These are phyloP conservation scores for Larimichthys polyactis DNA, from an alignment of 2,113 vertebrate genomes.

Conservation along the genomic window DNA sequence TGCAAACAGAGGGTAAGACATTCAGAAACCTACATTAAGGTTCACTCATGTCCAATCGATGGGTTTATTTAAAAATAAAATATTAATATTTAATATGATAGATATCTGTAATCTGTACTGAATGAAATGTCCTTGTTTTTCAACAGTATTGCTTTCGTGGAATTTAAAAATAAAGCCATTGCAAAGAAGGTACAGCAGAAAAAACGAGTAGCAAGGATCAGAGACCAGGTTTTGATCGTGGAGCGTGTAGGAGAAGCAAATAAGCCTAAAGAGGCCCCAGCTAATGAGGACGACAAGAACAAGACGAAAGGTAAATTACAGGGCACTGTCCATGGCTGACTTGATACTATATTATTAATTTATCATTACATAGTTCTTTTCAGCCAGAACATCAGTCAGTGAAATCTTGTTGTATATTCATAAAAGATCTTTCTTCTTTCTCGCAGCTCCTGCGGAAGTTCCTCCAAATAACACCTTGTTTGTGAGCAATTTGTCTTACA, in stretches of 20 bases:
- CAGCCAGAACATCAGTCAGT: neutral
- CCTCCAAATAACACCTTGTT: constrained; percentile 83
- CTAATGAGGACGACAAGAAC: neutral
- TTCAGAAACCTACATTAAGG: neutral
- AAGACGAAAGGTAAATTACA: constrained; percentile 50
- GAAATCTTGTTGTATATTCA: neutral
- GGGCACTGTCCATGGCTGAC: neutral
- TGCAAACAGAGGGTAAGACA: constrained; percentile 87
- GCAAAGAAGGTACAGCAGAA: constrained; percentile 86
- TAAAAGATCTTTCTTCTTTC: neutral
- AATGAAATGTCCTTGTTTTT: neutral
- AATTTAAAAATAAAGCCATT: constrained; percentile 89
- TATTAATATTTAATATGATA: neutral
- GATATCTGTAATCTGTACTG: neutral
- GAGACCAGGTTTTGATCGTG: constrained; percentile 88
- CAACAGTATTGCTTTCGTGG: constrained; percentile 91
- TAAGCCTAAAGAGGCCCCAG: constrained; percentile 52
- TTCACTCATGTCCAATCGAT: neutral
- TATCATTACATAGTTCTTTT: too few relatives aligned
- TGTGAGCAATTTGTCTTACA: constrained; percentile 88
- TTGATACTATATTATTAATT: neutral
- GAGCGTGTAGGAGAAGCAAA: constrained; percentile 86
- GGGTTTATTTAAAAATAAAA: neutral
- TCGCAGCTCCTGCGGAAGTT: constrained; percentile 14
- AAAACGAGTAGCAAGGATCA: constrained; percentile 86